Conservation (phyloP, 2,113 vertebrate genomes). For the Perca flavescens region DNA sequence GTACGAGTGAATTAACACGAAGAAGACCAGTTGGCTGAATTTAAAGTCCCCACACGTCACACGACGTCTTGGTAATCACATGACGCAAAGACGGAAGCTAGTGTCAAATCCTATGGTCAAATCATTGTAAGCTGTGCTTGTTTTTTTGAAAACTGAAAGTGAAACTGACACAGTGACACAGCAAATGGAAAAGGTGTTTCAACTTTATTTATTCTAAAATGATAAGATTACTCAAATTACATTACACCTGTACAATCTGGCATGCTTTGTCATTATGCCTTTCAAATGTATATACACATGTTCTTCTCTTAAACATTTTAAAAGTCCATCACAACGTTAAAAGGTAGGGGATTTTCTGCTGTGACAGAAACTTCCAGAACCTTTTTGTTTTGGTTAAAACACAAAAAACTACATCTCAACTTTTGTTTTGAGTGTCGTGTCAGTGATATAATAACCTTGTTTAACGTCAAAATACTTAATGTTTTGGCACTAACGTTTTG, state of each 20-base stretch:
- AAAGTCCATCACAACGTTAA: neutral
- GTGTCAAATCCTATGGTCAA: too few species aligned
- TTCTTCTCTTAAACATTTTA: neutral
- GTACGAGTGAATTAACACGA: too few species aligned
- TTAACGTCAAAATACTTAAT: neutral
- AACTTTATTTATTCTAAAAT: constrained; percentile 46
- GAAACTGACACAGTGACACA: constrained; percentile 8
- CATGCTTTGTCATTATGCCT: constrained; percentile 3
- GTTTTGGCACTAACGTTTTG: neutral
- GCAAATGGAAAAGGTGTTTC: neutral
- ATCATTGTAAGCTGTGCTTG: too few species aligned
- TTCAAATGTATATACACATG: neutral
- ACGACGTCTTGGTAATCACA: too few species aligned
- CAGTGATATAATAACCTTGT: too few species aligned
- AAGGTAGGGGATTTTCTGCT: neutral
- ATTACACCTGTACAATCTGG: neutral
- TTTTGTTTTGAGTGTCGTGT: neutral
- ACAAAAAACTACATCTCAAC: neutral
- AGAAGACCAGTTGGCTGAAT: too few species aligned
- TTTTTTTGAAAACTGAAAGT: constrained; percentile 10
- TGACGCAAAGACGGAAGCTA: too few species aligned
- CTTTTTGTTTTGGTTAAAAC: neutral
- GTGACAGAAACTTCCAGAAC: neutral
- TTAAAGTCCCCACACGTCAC: too few species aligned
- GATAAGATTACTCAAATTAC: neutral